These are phyloP conservation scores for Cybosia mesomella DNA, from an alignment of 2,888 invertebrate species.

Conservation along the genomic window DNA sequence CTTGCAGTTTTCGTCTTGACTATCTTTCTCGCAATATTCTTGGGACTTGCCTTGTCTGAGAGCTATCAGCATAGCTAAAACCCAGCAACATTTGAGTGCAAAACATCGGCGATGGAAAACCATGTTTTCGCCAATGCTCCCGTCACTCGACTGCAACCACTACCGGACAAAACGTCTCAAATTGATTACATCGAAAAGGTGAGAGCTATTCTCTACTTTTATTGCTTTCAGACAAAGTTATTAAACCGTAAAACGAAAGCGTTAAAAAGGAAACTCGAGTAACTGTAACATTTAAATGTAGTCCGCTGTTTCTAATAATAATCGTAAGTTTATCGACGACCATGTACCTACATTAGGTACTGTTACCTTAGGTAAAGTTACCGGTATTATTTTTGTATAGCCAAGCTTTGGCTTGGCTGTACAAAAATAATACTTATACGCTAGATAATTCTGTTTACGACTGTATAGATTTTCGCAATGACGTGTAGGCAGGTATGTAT, in stretches of 20 bases:
- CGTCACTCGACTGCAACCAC: slow-evolving; percentile 61
- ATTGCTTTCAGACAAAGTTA: slow-evolving; percentile 66
- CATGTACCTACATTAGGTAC: too few species aligned
- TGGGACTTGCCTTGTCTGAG: slow-evolving; percentile 59
- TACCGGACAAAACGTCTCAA: slow-evolving; percentile 58
- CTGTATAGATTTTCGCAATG: background rate
- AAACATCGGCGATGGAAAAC: slow-evolving; percentile 62
- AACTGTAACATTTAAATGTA: slow-evolving; percentile 47
- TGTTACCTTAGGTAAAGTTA: too few species aligned
- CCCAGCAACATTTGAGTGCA: slow-evolving; percentile 65
- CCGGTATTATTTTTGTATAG: too few species aligned
- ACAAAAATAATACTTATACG: background rate
- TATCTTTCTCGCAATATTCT: slow-evolving; percentile 65
- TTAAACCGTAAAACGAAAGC: slow-evolving; percentile 79
- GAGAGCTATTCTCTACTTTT: slow-evolving; percentile 63
- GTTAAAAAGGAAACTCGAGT: slow-evolving; percentile 57
- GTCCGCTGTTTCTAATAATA: slow-evolving; percentile 17
- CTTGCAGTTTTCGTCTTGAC: slow-evolving; percentile 56
- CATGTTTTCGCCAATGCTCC: slow-evolving; percentile 69
- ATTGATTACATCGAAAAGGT: slow-evolving; percentile 70
- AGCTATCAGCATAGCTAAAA: slow-evolving; percentile 62
- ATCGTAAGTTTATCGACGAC: background rate
- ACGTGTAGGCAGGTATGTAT: background rate
- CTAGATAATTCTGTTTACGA: background rate
- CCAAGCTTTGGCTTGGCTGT: background rate